Percentiles rank a stretch among this genome's conserved stretches.
phyloP scores from a whole-genome alignment of 2,113 vertebrate species.

The Trematocara zebra region DNA sequence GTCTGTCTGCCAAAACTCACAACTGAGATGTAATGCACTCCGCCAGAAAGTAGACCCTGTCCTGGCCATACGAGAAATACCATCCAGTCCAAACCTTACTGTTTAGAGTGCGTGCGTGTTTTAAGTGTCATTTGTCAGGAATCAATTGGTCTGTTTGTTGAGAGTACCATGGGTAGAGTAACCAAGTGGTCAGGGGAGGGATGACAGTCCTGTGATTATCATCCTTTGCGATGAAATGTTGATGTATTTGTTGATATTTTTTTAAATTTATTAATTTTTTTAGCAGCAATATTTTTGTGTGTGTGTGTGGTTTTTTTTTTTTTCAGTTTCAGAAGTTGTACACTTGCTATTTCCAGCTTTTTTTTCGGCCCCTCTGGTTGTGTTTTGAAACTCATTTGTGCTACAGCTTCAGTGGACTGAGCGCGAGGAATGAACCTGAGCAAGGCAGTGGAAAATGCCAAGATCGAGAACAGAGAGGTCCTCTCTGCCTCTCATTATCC shows the following conservation, averaged over 20 bases:
- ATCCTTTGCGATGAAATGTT: background rate
- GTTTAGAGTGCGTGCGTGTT: constrained; percentile 9
- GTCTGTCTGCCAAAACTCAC: constrained; percentile 65
- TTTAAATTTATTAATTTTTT: fast-evolving
- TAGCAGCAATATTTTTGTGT: background rate
- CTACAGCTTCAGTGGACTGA: background rate
- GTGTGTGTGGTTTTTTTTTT: background rate
- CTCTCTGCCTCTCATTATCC: constrained; percentile 53
- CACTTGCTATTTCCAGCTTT: background rate
- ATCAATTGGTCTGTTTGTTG: constrained; percentile 14
- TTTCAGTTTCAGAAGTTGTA: background rate
- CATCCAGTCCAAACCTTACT: constrained; percentile 22
- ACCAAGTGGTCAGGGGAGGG: constrained; percentile 18
- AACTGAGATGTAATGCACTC: constrained; percentile 52
- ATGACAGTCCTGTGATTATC: constrained; percentile 5
- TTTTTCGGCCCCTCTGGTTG: background rate
- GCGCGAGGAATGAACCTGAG: background rate
- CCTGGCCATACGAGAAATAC: constrained; percentile 21
- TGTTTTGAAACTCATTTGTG: background rate
- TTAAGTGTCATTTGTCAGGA: constrained; percentile 11
- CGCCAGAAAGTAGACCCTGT: constrained; percentile 56
- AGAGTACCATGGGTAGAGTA: background rate
- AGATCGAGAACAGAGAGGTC: constrained; percentile 47
- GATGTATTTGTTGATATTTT: background rate
- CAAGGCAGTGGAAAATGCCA: constrained; percentile 28